phyloP scores from a whole-genome alignment of 2,797 vertebrate genomes.

The Trematomus bernacchii region DNA sequence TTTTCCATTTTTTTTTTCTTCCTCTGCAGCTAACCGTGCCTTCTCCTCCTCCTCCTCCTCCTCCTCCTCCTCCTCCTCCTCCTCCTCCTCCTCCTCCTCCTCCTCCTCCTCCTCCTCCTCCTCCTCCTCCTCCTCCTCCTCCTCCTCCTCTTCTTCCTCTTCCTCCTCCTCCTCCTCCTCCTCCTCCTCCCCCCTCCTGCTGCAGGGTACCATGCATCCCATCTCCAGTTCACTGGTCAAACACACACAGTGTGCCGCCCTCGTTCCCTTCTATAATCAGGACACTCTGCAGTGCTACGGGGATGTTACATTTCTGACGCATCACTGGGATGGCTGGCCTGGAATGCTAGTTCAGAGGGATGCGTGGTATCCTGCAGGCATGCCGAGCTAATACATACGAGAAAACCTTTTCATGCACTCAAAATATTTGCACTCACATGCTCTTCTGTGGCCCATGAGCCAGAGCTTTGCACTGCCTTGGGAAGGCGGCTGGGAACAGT shows the following conservation, averaged over 20 bases:
- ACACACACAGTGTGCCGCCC: slow-evolving; percentile 80
- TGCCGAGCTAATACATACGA: slow-evolving; percentile 61
- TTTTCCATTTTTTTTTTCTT: slow-evolving; percentile 48
- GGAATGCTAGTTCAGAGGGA: slow-evolving; percentile 73
- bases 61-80: no score
- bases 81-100: no score
- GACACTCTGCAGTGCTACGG: slow-evolving; percentile 78
- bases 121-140: slow-evolving; percentile 31
- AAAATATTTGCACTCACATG: slow-evolving; percentile 53
- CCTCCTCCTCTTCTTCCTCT: not conserved
- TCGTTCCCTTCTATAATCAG: slow-evolving; percentile 83
- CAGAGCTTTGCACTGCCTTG: slow-evolving; percentile 71
- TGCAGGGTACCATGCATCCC: slow-evolving; percentile 81
- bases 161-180: no score
- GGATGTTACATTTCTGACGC: slow-evolving; percentile 83
- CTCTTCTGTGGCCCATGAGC: slow-evolving; percentile 51
- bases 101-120: no score
- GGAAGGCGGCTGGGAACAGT: slow-evolving; percentile 62
- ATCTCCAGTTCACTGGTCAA: slow-evolving; percentile 83
- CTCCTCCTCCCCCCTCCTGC: slow-evolving; percentile 61
- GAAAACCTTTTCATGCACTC: slow-evolving; percentile 54
- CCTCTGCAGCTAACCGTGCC: slow-evolving; percentile 65
- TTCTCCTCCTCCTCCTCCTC: slow-evolving; percentile 26
- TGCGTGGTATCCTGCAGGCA: slow-evolving; percentile 68
- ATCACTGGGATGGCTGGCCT: slow-evolving; percentile 81